Evolutionary conservation across 2,888 invertebrate genomes (phyloP), one percentile per base, ranked within the genome.

Genomic region (Nemapogon koenigi): DNA sequence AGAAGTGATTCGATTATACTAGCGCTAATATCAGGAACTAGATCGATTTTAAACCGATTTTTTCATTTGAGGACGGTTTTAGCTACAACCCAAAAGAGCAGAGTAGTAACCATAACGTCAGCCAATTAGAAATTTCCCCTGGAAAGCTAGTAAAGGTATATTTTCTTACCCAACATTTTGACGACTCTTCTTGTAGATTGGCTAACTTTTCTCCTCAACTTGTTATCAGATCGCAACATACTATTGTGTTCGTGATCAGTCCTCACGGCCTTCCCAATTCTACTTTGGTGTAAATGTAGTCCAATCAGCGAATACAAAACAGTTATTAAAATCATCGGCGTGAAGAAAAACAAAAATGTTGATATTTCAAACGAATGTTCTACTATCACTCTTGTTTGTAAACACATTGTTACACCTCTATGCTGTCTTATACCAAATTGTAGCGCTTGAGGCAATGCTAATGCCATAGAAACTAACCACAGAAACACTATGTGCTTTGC

Each of bases 401-500:
- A 56, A 46, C 78, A 84, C 66, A 80, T 69, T 2, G 53, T 53
- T 6, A 78, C 71, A 3, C 72, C 72, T 2, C 49, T 55, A 41
- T 63, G 53, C n/a, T 55, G 50, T 40, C 62, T 52, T 49, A 83
- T 51, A 36, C 83, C 66, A 49, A 82, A 62, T 19, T 70, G 59
- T 27, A 78, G 51, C 7, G 71, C 90, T 57, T 89, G 89, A 0
- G 91, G 91, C 29, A 89, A 68, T 0, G 91, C 91, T 51, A 89
- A 66, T 43, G 84, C 76, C 47, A 93, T 65, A 0, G 94, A 88
- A 1, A 87, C 69, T 37, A 90, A 57, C 96, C 96, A 97, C 44
- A 95, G 85, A 28, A 85, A 68, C 15, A 91, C 62, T 27, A 96
- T 90, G 50, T 91, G 86, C 56, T 89, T 89, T 39, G 91, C 81